Base-by-base conservation (phyloP, 64 coral and sea anemone species). In the Porites lutea region DNA sequence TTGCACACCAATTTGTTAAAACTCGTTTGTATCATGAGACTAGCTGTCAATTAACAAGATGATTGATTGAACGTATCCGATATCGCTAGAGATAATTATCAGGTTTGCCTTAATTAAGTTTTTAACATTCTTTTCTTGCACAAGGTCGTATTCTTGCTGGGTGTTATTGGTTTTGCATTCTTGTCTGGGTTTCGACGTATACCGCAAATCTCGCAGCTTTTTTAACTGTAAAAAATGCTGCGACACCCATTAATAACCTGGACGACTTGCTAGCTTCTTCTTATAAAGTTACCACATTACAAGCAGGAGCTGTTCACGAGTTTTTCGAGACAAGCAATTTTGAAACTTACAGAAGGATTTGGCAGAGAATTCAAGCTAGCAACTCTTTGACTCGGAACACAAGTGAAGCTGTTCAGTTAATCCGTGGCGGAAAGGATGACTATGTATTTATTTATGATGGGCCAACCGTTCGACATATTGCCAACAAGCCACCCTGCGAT, bases 161-260 rank as follows among this genome's bases (percentile, higher is more conserved):
- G 0, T 95, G 63, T 52, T 91, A 87, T 22, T 95, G 94, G 94
- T 95, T 95, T 74, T 88, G 80, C 67, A 91, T 95, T 44, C 75
- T 95, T 1, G 57, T 91, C 5, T 95, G 82, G 82, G 74, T 95
- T 5, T 95, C 94, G 47, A 91, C 89, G 6, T 95, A 95, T 55
- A 95, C 94, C 45, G 94, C 94, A 18, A 95, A 95, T 23, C 83
- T 95, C 2, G 94, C 94, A 10, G 94, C 94, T 7, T 95, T 95
- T 16, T 95, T 95, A 2, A 91, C 94, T 12, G 89, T 95, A 8
- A 91, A 88, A 13, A 88, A 91, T 37, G 12, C 76, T 3, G 54
- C 66, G 16, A n/a, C 6, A 10, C 76, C 89, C 0, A 91, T 95
- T 6, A 95, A 87, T 18, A 95, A 74, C 55, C 82, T 95, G 2